Percentiles rank a stretch among this genome's conserved stretches.
phyloP scores from a whole-genome alignment of 2,113 vertebrate genomes.

The Ibidorhyncha struthersii region DNA sequence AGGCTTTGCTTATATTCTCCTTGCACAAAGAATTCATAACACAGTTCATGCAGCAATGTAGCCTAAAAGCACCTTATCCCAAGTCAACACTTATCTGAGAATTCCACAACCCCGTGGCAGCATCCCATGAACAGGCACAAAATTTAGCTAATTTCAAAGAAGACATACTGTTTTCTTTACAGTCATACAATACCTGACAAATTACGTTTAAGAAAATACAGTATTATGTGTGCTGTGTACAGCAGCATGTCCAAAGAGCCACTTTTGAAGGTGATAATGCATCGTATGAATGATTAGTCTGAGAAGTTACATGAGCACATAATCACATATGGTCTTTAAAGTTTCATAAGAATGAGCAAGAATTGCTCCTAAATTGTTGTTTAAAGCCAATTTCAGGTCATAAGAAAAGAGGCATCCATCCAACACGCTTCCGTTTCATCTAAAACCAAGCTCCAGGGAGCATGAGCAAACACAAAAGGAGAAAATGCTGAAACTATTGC shows the following conservation, averaged over 20 bases:
- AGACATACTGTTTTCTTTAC: not conserved
- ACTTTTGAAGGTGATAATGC: not conserved
- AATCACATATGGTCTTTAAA: not conserved
- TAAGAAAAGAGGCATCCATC: not conserved
- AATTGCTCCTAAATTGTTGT: not conserved
- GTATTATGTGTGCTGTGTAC: not conserved
- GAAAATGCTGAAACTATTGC: not conserved
- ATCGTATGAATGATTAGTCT: not conserved
- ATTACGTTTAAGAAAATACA: not conserved
- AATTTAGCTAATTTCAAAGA: not conserved
- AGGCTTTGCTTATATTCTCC: not conserved
- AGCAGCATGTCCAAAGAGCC: not conserved
- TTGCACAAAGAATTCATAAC: not conserved
- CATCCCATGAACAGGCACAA: not conserved
- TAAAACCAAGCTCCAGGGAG: not conserved
- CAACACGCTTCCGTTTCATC: not conserved
- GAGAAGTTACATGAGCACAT: not conserved
- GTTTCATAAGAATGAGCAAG: not conserved
- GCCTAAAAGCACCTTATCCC: not conserved
- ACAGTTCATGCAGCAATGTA: not conserved
- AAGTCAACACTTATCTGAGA: not conserved
- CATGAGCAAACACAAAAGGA: not conserved
- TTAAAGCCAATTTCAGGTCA: not conserved
- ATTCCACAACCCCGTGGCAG: not conserved
- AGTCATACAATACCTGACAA: not conserved